Percentiles rank a stretch among this genome's conserved stretches.
These are phyloP conservation scores for Urophycis tenuis DNA, from an alignment of 2,797 vertebrate species.

Conservation along the genomic window DNA sequence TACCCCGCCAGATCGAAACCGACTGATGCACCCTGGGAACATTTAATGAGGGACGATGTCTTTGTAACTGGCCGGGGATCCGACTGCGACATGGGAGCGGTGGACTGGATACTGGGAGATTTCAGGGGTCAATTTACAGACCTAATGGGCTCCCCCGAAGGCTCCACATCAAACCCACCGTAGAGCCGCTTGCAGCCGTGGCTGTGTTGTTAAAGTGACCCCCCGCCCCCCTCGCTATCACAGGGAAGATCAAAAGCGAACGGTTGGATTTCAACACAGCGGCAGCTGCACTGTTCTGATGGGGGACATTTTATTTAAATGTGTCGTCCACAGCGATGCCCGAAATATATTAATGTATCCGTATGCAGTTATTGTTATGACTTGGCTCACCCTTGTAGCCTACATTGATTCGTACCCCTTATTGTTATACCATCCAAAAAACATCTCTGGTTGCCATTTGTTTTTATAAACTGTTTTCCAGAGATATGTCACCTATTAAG, in stretches of 20 bases:
- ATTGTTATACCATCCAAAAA: not conserved
- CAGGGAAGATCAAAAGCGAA: not conserved
- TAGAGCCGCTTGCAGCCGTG: not conserved
- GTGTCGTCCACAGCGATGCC: not conserved
- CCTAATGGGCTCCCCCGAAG: slow-evolving; percentile 26
- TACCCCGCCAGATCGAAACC: not conserved
- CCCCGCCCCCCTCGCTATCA: not conserved
- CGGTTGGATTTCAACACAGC: not conserved
- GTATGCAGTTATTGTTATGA: too few species aligned
- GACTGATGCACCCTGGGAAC: slow-evolving; percentile 21
- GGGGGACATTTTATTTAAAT: not conserved
- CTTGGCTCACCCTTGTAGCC: too few species aligned
- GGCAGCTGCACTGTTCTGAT: not conserved
- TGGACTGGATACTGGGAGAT: not conserved
- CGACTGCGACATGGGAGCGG: slow-evolving; percentile 13
- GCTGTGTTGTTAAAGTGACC: slow-evolving; percentile 10
- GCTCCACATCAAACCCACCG: not conserved
- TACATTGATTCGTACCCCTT: not conserved
- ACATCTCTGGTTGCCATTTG: not conserved
- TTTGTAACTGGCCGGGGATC: slow-evolving; percentile 25
- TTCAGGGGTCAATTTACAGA: slow-evolving; percentile 8
- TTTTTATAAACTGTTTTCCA: not conserved
- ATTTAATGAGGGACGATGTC: slow-evolving; percentile 38
- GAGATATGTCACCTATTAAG: not conserved
- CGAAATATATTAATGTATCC: not conserved